Base-by-base conservation (phyloP, 2,888 invertebrate species). In the Rhagium mordax region DNA sequence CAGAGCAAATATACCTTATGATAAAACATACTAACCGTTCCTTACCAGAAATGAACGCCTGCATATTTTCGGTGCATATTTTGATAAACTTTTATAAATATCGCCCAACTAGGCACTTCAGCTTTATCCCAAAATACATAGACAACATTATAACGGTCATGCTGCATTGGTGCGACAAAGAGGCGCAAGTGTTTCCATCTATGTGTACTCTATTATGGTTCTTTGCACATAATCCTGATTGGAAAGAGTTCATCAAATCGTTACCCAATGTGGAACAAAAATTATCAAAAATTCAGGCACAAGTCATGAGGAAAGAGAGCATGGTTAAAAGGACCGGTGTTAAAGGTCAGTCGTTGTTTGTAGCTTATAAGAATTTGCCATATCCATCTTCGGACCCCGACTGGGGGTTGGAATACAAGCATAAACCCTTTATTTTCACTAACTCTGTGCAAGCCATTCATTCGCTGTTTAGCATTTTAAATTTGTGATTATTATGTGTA, bases 71-170 rank as follows among this genome's bases (percentile, higher is more conserved):
- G 0, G 88, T 90, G 3, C 89, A 90, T 16, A 90, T 94, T 53
- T 89, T 94, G 33, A 90, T 94, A 53, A 94, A 94, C 82, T 86
- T 94, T 75, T 90, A 91, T 10, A 91, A 94, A 71, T 93, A 92
- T 79, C 88, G 88, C 64, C 86, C 89, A 61, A 93, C 93, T 0
- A 91, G 90, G 8, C 89, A 89, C 0, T 90, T 90, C 79, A 91
- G 92, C 70, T 93, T 93, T 85, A 85, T 90, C 89, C 90, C 91
- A 78, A 88, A 91, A 47, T 89, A 91, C 62, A 89, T 94, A 18
- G 88, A 91, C 24, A 89, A 90, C 1, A 88, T 94, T 59, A 86
- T 94, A 49, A 92, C 91, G 81, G 90, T 92, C 83, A 89, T 94
- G 89, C 87, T 90, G 85, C 90, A 93, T 69, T 93, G 91, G 88